Conservation (phyloP, 2,888 invertebrate genomes). For the Ectobius pallidus region DNA sequence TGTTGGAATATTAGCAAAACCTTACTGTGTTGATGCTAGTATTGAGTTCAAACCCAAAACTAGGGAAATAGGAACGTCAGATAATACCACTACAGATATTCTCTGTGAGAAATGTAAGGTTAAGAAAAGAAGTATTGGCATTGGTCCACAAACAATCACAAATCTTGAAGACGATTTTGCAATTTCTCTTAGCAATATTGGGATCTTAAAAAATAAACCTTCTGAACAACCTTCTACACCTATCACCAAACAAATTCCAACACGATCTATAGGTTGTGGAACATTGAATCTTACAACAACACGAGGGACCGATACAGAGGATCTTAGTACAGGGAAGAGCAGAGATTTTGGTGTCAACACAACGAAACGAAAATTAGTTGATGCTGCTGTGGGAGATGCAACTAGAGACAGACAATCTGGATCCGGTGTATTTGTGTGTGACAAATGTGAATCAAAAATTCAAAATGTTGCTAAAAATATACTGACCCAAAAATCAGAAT, state of each 20-base stretch:
- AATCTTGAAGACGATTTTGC: background rate
- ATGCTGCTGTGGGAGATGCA: constrained; percentile 58
- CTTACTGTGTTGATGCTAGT: constrained; percentile 35
- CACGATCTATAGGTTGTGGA: background rate
- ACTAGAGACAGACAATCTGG: constrained; percentile 51
- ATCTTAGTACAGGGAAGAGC: constrained; percentile 41
- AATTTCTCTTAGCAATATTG: constrained; percentile 12
- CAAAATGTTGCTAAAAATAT: constrained; percentile 57
- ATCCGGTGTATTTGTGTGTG: constrained; percentile 62
- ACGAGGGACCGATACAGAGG: constrained; percentile 41
- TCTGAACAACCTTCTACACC: background rate
- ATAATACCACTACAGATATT: constrained; percentile 57
- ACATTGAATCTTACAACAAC: constrained; percentile 14
- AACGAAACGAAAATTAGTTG: constrained; percentile 55
- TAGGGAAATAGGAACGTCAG: constrained; percentile 58
- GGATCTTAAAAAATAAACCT: background rate
- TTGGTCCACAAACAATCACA: constrained; percentile 45
- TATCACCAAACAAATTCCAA: background rate
- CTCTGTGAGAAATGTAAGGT: constrained; percentile 60
- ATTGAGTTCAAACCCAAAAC: constrained; percentile 53
- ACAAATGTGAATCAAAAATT: constrained; percentile 65
- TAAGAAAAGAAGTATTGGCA: constrained; percentile 61
- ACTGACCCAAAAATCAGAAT: constrained; percentile 47
- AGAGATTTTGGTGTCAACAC: constrained; percentile 39
- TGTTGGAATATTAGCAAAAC: constrained; percentile 38